A percentile compares a stretch with the other conserved stretches of the same genome.
Evolutionary conservation across 2,113 vertebrate species (phyloP).

Genomic region (Chloroceryle aenea): DNA sequence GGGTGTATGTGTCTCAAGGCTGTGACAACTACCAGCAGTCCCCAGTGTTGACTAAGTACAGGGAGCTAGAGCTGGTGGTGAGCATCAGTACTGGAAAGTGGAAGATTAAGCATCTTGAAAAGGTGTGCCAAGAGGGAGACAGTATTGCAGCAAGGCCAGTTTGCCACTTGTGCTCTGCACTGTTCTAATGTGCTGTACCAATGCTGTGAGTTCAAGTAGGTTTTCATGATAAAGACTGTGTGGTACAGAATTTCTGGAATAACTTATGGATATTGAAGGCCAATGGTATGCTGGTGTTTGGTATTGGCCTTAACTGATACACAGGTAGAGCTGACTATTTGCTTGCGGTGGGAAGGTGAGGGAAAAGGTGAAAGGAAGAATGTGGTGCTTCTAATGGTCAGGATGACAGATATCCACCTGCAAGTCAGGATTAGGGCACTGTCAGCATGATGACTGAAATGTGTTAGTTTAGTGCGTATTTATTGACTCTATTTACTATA

Average conservation of each 20-base stretch:
- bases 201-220: not conserved
- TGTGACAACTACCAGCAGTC: not conserved
- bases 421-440: not conserved
- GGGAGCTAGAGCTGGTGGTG: not conserved
- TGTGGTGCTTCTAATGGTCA: not conserved
- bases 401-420: not conserved
- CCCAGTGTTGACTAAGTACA: not conserved
- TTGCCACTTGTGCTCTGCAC: not conserved
- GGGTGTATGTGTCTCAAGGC: not conserved
- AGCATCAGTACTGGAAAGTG: not conserved
- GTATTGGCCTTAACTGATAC: not conserved
- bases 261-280: not conserved
- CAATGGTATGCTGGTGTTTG: not conserved
- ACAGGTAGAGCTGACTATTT: not conserved
- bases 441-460: not conserved
- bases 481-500: not conserved
- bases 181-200: not conserved
- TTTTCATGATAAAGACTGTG: not conserved
- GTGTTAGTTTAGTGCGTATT: not conserved
- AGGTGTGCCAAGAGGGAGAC: not conserved
- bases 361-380: not conserved
- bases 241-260: not conserved
- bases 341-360: fast-evolving
- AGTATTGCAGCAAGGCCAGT: not conserved
- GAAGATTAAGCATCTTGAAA: not conserved